These are phyloP conservation scores for Drosophila triauraria DNA, from an alignment of 1,140 invertebrate genomes.

Conservation along the genomic window DNA sequence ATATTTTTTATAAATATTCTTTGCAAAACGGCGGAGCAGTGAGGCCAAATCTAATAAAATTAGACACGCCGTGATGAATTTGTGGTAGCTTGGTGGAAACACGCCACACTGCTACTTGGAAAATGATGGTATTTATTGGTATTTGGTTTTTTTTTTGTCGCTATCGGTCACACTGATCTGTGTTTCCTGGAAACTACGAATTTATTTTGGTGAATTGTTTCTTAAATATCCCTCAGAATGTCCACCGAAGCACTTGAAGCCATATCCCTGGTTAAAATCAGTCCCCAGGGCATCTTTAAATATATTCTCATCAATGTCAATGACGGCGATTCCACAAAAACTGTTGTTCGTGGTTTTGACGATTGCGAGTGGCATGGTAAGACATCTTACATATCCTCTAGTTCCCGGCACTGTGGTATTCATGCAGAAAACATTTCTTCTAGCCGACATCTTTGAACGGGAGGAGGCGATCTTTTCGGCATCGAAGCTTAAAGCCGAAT, in stretches of 20 bases:
- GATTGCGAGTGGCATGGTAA: conserved; percentile 90
- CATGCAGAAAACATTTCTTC: neutral
- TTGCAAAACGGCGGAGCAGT: conserved; percentile 2
- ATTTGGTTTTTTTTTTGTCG: no score
- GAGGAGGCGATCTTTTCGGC: conserved; percentile 67
- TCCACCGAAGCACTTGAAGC: conserved; percentile 68
- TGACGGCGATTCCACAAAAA: conserved; percentile 86
- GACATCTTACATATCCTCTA: conserved; percentile 33
- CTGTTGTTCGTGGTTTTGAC: conserved; percentile 90
- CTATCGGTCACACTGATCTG: neutral
- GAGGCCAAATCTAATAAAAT: neutral
- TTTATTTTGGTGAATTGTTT: neutral
- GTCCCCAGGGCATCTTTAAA: conserved; percentile 92
- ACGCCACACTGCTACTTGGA: neutral
- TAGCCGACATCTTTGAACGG: conserved; percentile 89
- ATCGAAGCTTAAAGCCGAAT: conserved; percentile 88
- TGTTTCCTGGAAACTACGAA: neutral
- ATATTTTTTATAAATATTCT: conserved; percentile 37
- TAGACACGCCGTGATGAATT: neutral
- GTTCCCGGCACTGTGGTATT: neutral
- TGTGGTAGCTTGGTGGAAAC: neutral
- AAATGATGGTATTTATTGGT: no score
- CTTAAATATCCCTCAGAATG: conserved; percentile 62
- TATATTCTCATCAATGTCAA: conserved; percentile 93
- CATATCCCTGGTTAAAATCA: conserved; percentile 92